These are phyloP conservation scores for Atta colombica DNA, from an alignment of 1,140 invertebrate species.

Conservation along the genomic window DNA sequence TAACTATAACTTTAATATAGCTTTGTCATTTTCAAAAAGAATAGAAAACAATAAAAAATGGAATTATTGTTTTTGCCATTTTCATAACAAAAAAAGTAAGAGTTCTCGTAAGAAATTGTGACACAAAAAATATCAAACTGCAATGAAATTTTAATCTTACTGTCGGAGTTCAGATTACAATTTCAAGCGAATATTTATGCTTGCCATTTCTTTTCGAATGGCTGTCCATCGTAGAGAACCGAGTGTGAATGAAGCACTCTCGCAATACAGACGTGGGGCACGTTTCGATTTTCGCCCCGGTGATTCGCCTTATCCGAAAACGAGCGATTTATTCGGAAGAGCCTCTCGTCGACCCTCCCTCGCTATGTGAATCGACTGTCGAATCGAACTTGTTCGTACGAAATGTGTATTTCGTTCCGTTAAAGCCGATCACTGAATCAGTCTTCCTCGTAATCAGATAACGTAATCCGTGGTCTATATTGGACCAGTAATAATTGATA, in stretches of 20 bases:
- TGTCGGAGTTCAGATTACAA: background rate
- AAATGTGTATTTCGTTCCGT: slow-evolving; percentile 34
- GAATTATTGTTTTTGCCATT: background rate
- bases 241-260: slow-evolving; percentile 25
- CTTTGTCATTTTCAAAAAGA: background rate
- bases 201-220: slow-evolving; percentile 23
- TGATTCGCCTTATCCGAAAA: slow-evolving; percentile 57
- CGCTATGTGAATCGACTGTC: slow-evolving; percentile 39
- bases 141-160: background rate
- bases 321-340: slow-evolving; percentile 51
- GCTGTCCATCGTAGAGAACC: background rate
- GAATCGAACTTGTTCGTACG: slow-evolving; percentile 23
- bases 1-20: background rate
- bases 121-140: slow-evolving; percentile 4
- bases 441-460: slow-evolving; percentile 24
- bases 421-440: slow-evolving; percentile 43
- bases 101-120: background rate
- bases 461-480: background rate
- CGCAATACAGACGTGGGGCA: slow-evolving; percentile 24
- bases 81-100: background rate
- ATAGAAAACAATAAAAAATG: background rate
- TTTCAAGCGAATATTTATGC: slow-evolving; percentile 36
- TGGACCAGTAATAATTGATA: slow-evolving; percentile 46
- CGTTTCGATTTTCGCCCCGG: slow-evolving; percentile 52
- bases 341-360: slow-evolving; percentile 10